These are phyloP conservation scores for Neomonachus schauinslandi DNA, from an alignment of 2,113 vertebrate genomes.

Conservation along the genomic window DNA sequence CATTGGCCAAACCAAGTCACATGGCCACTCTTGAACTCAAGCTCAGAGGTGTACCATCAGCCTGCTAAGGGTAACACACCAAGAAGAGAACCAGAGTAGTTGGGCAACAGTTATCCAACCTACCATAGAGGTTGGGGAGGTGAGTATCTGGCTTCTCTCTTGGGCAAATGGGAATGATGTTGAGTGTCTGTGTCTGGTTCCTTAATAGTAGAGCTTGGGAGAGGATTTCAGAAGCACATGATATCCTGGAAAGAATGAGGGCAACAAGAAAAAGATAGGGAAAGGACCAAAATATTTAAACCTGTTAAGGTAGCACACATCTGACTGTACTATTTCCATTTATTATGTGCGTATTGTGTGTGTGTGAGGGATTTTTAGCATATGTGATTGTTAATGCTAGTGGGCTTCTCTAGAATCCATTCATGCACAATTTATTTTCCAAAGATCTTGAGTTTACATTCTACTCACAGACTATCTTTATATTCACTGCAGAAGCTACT, in stretches of 20 bases:
- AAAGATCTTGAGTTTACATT: not conserved
- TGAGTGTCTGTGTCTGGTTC: not conserved
- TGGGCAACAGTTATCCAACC: not conserved
- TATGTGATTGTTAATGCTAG: not conserved
- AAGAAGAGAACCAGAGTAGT: not conserved
- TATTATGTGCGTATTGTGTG: not conserved
- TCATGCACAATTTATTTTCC: not conserved
- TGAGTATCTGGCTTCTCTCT: not conserved
- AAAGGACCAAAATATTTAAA: not conserved
- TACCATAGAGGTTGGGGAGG: not conserved
- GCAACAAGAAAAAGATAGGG: not conserved
- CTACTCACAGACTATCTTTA: not conserved
- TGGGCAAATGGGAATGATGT: not conserved
- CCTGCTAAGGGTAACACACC: not conserved
- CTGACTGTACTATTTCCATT: slow-evolving; percentile 29
- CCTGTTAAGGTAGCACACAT: not conserved
- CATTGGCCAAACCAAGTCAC: not conserved
- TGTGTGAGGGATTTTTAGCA: not conserved
- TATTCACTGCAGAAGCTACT: not conserved
- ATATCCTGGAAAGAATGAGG: not conserved
- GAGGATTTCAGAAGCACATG: not conserved
- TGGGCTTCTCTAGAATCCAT: not conserved
- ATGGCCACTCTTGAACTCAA: not conserved
- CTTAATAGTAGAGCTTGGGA: not conserved
- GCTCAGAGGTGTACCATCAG: not conserved